These are phyloP conservation scores for Sanderia malayensis DNA, from an alignment of 30 jellyfish, hydroid and myxozoan species.

Conservation along the genomic window DNA sequence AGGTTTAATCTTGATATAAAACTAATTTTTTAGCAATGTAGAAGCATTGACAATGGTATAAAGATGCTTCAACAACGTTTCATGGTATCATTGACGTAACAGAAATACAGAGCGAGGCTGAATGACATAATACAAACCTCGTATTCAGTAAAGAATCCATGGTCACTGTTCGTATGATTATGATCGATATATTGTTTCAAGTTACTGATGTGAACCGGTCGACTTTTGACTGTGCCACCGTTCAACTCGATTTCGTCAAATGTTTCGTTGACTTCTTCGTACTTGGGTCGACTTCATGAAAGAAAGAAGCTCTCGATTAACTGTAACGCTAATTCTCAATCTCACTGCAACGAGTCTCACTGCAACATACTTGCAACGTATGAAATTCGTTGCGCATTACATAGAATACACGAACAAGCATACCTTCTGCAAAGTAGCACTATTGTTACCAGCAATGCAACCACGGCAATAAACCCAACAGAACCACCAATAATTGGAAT, in stretches of 20 bases:
- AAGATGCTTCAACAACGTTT: too few relatives aligned
- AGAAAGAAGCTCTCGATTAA: background rate
- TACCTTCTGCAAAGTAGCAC: slow-evolving; percentile 67
- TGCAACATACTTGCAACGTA: too few relatives aligned
- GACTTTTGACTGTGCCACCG: slow-evolving; percentile 46
- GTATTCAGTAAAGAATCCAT: slow-evolving; percentile 92
- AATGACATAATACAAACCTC: slow-evolving; percentile 53
- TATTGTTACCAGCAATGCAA: slow-evolving; percentile 64
- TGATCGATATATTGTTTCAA: slow-evolving; percentile 74
- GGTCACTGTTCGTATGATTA: slow-evolving; percentile 96
- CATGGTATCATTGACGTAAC: too few relatives aligned
- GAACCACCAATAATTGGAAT: slow-evolving; percentile 70
- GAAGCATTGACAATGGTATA: too few relatives aligned
- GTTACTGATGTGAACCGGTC: slow-evolving; percentile 67
- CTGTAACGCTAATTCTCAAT: too few relatives aligned
- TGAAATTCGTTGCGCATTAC: too few relatives aligned
- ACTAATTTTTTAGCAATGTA: too few relatives aligned
- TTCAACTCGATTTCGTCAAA: slow-evolving; percentile 74
- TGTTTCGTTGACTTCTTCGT: slow-evolving; percentile 61
- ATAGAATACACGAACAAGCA: too few relatives aligned
- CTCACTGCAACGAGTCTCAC: too few relatives aligned
- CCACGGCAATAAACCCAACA: slow-evolving; percentile 69
- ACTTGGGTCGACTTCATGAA: slow-evolving; percentile 37
- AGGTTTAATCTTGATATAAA: too few relatives aligned
- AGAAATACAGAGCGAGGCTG: too few relatives aligned